Base-by-base conservation (phyloP, 2,113 vertebrate genomes). In the Sinocyclocheilus anophthalmus region DNA sequence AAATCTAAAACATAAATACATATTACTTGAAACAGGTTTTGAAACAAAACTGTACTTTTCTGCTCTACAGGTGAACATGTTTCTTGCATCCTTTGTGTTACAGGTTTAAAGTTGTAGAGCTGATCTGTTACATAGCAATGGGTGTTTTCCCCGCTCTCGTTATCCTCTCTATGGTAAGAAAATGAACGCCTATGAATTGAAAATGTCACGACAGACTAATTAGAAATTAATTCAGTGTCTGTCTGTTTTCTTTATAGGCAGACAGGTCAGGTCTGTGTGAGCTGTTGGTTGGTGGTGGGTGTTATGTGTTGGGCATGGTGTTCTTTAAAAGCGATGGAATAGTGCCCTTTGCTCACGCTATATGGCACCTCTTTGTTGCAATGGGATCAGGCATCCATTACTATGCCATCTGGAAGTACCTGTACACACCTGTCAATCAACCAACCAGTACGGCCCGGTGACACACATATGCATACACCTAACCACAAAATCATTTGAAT, bases 301-400 rank as follows among this genome's bases (percentile, higher is more conserved):
- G 93, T 91, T 99, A 98, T 80, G 94, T 94, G 90, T 90, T 97
- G 92, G 97, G 97, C 10, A 96, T 95, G 69, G 92, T 95, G 63
- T 98, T 98, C 95, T 99, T 99, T 92, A 98, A 97, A 88, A 98
- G 97, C 0, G 97, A 99, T 0, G 97, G 97, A 18, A 93, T 97
- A 50, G 95, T 98, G 76, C 97, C 97, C 22, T 99, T 99, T 0
- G 97, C 97, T 59, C 97, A 99, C 0, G 97, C 97, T 91, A 98
- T 98, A 94, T 99, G 97, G 97, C 97, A 98, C 88, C 96, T 99
- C 26, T 98, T 99, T 0, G 97, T 99, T 72, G 97, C 95, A 0
- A 93, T 93, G 0, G 97, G 97, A 87, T 97, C 97, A 3, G 93
- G 92, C 0, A 86, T 96, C 85, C 97, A 99, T 87, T 99, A 98